Conservation (phyloP, 2,888 invertebrate genomes). For the Drosophila tripunctata region DNA sequence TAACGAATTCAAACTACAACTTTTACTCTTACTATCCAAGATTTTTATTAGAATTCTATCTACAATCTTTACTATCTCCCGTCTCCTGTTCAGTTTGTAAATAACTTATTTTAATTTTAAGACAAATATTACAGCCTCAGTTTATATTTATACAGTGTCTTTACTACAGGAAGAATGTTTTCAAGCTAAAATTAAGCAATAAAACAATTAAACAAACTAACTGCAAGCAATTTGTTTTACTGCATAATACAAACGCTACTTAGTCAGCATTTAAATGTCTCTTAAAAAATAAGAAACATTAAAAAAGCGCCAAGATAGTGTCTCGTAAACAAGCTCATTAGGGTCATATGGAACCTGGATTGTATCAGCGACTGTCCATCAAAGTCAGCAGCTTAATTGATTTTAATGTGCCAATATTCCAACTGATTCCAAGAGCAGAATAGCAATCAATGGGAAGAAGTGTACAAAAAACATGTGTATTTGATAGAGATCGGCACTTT, state of each 20-base stretch:
- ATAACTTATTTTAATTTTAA: too few species aligned
- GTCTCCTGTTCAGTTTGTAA: too few species aligned
- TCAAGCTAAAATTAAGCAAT: neutral
- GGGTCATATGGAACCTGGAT: constrained; percentile 10
- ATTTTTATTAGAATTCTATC: too few species aligned
- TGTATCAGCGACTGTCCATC: constrained; percentile 45
- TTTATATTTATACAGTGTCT: too few species aligned
- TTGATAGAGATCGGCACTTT: constrained; percentile 73
- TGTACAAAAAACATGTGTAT: constrained; percentile 63
- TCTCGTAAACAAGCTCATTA: constrained; percentile 40
- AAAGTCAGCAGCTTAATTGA: constrained; percentile 66
- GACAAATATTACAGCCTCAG: too few species aligned
- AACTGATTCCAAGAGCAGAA: constrained; percentile 26
- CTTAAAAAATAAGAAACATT: neutral
- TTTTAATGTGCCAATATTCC: constrained; percentile 73
- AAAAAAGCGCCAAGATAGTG: neutral
- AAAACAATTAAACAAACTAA: constrained; percentile 1
- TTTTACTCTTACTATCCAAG: too few species aligned
- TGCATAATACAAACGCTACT: constrained; percentile 8
- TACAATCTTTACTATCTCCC: too few species aligned
- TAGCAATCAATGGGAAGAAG: neutral
- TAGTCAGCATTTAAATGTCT: constrained; percentile 42
- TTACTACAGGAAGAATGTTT: neutral
- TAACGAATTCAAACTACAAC: too few species aligned
- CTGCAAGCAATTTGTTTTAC: neutral